Evolutionary conservation across 2,113 vertebrate genomes (phyloP).

Genomic region (Raja brachyura): DNA sequence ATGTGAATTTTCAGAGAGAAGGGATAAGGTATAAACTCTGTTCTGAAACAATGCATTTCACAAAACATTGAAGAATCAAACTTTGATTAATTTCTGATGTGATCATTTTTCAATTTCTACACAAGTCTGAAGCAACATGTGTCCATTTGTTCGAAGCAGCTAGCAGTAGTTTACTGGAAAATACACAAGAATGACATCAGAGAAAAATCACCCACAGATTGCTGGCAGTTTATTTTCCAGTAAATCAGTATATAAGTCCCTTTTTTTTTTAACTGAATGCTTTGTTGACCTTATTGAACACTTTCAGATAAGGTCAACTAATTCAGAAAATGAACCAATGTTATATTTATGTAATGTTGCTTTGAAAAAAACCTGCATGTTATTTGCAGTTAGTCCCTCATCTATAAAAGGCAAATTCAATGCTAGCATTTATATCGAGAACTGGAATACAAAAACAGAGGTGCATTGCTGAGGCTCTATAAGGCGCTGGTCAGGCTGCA

Average conservation of each 20-base stretch:
- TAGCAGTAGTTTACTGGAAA: slow-evolving; percentile 27
- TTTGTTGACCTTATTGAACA: not conserved
- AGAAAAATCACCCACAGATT: slow-evolving; percentile 7
- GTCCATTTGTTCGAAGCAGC: not conserved
- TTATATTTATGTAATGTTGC: not conserved
- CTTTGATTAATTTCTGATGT: not conserved
- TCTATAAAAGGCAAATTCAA: too few relatives aligned
- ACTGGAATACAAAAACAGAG: too few relatives aligned
- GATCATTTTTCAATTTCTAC: not conserved
- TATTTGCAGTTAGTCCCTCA: too few relatives aligned
- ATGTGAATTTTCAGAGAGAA: not conserved
- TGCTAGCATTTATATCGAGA: too few relatives aligned
- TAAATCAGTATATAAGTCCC: slow-evolving; percentile 18
- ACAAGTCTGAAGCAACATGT: not conserved
- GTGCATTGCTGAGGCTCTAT: too few relatives aligned
- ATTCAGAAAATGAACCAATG: not conserved
- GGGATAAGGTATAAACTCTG: not conserved
- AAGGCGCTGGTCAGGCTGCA: too few relatives aligned
- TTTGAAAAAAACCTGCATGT: not conserved
- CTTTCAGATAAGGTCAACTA: slow-evolving; percentile 16
- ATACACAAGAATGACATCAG: slow-evolving; percentile 24
- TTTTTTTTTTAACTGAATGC: not conserved
- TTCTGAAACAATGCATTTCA: not conserved
- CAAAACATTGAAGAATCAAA: not conserved
- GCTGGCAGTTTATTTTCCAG: slow-evolving; percentile 35